A percentile compares a stretch with the other conserved stretches of the same genome.
These are phyloP conservation scores for Phasia obesa DNA, from an alignment of 2,888 invertebrate species.

Conservation along the genomic window DNA sequence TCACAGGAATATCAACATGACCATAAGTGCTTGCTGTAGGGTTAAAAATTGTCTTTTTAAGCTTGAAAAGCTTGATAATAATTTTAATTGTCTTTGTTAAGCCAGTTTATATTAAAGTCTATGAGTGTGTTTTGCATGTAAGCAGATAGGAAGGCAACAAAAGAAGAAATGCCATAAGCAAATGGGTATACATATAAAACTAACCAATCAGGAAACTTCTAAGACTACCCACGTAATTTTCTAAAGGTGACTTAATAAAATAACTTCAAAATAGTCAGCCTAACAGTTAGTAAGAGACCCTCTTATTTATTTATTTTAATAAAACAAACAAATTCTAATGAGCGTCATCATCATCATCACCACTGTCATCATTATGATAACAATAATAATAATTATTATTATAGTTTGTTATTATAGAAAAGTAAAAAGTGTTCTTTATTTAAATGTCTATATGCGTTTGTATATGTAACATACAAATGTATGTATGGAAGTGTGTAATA, in stretches of 20 bases:
- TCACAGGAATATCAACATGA: neutral
- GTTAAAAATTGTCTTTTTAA: slow-evolving; percentile 17
- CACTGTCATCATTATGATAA: slow-evolving; percentile 32
- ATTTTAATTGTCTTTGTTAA: slow-evolving; percentile 65
- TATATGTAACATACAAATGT: neutral
- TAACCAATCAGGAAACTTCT: neutral
- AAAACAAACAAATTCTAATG: slow-evolving; percentile 48
- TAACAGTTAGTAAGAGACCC: neutral
- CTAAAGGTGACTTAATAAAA: slow-evolving; percentile 37
- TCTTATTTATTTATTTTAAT: slow-evolving; percentile 20
- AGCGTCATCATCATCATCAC: slow-evolving; percentile 20
- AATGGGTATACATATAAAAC: neutral
- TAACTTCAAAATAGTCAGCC: slow-evolving; percentile 27
- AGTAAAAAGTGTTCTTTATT: neutral
- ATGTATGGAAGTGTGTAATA: neutral
- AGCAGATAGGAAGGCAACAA: neutral
- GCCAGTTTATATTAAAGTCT: slow-evolving; percentile 17
- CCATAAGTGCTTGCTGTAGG: neutral
- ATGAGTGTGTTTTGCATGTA: neutral
- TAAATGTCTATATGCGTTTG: neutral
- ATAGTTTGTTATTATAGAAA: slow-evolving; percentile 45
- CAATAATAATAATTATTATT: slow-evolving; percentile 39
- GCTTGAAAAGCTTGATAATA: slow-evolving; percentile 51
- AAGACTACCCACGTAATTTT: neutral
- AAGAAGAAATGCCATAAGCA: neutral